Percentiles rank a stretch among this genome's conserved stretches.
phyloP scores from a whole-genome alignment of 2,797 vertebrate genomes.

The Sebastes jordani region DNA sequence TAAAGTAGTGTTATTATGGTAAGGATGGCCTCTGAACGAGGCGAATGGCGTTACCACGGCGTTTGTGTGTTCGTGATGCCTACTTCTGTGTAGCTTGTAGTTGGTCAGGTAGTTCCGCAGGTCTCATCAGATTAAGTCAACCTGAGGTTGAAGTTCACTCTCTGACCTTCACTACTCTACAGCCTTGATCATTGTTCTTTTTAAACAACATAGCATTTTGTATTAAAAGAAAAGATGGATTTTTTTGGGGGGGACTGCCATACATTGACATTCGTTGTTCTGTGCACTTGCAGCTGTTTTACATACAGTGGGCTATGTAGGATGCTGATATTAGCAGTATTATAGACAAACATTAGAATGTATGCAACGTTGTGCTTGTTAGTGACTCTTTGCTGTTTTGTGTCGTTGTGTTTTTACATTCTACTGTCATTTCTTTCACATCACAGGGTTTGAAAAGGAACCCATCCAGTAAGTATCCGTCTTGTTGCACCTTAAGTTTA shows the following conservation, averaged over 20 bases:
- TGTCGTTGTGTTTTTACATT: constrained; percentile 32
- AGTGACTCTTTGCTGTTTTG: not conserved
- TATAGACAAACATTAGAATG: not conserved
- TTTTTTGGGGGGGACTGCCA: no score
- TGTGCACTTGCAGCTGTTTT: not conserved
- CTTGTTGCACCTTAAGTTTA: not conserved
- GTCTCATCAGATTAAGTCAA: constrained; percentile 42
- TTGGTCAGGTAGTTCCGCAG: not conserved
- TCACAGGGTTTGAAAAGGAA: constrained; percentile 96
- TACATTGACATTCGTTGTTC: not conserved
- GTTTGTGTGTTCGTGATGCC: not conserved
- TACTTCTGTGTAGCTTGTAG: not conserved
- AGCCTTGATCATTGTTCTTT: not conserved
- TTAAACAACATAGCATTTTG: not conserved
- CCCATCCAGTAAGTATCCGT: constrained; percentile 90
- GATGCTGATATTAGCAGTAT: not conserved
- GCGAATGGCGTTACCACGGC: no score
- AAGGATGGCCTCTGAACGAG: no score
- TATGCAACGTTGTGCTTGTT: not conserved
- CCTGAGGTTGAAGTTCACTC: constrained; percentile 3
- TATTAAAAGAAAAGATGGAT: not conserved
- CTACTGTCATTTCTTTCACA: constrained; percentile 33
- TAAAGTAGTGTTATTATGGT: no score
- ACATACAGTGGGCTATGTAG: not conserved
- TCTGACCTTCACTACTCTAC: constrained; percentile 27